These are phyloP conservation scores for Camptogramma bilineatum DNA, from an alignment of 2,888 invertebrate species.

Conservation along the genomic window DNA sequence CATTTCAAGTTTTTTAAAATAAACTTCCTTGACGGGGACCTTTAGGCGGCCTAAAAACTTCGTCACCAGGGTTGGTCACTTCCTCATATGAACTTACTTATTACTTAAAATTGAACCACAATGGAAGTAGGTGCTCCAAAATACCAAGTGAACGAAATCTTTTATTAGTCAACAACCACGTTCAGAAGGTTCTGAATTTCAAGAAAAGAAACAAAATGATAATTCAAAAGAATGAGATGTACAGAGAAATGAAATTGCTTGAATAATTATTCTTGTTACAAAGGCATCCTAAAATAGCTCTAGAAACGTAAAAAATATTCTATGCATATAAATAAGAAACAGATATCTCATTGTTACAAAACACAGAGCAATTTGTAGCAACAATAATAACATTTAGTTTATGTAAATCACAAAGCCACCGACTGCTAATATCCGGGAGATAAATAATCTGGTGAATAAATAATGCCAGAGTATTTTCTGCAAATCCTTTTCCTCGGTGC, in stretches of 20 bases:
- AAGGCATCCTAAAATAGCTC: neutral
- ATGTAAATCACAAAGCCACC: slow-evolving; percentile 64
- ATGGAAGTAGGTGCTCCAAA: too few relatives aligned
- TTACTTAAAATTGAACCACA: too few relatives aligned
- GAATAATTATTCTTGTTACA: neutral
- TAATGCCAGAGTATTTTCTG: slow-evolving; percentile 58
- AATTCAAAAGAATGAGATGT: neutral
- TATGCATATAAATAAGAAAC: slow-evolving; percentile 28
- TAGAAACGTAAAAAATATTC: slow-evolving; percentile 1
- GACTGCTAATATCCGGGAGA: slow-evolving; percentile 69
- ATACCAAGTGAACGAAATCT: too few relatives aligned
- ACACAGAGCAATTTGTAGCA: slow-evolving; percentile 45
- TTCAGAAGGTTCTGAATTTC: too few relatives aligned
- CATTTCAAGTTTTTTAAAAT: too few relatives aligned
- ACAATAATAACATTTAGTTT: slow-evolving; percentile 61
- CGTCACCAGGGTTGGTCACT: too few relatives aligned
- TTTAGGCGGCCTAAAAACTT: too few relatives aligned
- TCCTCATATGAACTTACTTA: too few relatives aligned
- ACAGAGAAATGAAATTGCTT: neutral
- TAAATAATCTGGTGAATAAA: slow-evolving; percentile 67
- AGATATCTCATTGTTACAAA: slow-evolving; percentile 34
- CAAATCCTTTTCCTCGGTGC: slow-evolving; percentile 55
- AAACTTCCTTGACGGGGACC: too few relatives aligned
- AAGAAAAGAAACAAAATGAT: too few relatives aligned
- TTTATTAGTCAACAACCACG: too few relatives aligned